Conservation (phyloP, 1,140 invertebrate species). For the Zaprionus ornatus region DNA sequence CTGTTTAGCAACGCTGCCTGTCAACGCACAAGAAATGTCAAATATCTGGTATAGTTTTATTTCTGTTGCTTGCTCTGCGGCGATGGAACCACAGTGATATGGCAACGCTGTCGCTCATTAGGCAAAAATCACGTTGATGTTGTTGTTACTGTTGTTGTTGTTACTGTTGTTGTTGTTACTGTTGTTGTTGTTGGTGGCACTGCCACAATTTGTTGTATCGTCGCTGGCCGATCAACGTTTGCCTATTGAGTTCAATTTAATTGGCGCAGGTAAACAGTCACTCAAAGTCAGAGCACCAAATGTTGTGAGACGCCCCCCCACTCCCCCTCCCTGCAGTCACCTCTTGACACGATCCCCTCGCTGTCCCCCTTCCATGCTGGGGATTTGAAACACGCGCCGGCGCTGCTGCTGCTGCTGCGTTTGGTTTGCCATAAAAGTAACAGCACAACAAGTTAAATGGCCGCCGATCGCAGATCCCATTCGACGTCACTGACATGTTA, state of each 20-base stretch:
- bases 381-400: slow-evolving; percentile 40
- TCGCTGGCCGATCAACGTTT: slow-evolving; percentile 53
- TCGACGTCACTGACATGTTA: slow-evolving; percentile 13
- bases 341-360: neutral
- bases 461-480: slow-evolving; percentile 15
- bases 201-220: slow-evolving; percentile 71
- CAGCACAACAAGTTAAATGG: slow-evolving; percentile 25
- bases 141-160: slow-evolving; percentile 22
- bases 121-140: slow-evolving; percentile 58
- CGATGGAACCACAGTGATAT: slow-evolving; percentile 36
- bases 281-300: slow-evolving; percentile 56
- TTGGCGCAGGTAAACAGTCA: slow-evolving; percentile 77
- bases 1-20: slow-evolving; percentile 29
- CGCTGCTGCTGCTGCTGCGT: slow-evolving; percentile 19
- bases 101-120: slow-evolving; percentile 61
- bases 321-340: neutral
- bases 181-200: slow-evolving; percentile 31
- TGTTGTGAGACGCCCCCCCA: slow-evolving; percentile 9
- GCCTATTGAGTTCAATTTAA: slow-evolving; percentile 69
- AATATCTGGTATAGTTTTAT: neutral
- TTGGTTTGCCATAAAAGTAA: slow-evolving; percentile 46
- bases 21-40: slow-evolving; percentile 32
- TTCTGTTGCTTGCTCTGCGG: neutral
- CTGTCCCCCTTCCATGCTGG: neutral
- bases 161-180: slow-evolving; percentile 24